phyloP scores from a whole-genome alignment of 2,888 invertebrate species.

The Drosophila crucigera region DNA sequence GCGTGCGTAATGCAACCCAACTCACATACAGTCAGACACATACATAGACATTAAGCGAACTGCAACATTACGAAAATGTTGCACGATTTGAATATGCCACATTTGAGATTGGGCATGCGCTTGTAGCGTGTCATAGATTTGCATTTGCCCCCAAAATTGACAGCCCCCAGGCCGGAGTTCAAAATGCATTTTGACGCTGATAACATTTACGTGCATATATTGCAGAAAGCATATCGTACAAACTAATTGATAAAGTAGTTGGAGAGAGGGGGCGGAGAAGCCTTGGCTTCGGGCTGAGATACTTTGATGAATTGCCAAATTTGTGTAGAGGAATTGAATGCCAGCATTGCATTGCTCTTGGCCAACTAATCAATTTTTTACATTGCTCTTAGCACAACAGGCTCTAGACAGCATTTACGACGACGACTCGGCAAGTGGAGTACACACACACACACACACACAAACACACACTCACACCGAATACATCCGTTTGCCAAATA shows the following conservation, averaged over 20 bases:
- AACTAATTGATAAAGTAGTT: conserved; percentile 42
- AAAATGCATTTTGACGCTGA: conserved; percentile 43
- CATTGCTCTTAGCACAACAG: conserved; percentile 32
- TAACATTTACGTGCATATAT: conserved; percentile 31
- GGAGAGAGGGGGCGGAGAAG: too few species aligned
- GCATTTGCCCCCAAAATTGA: conserved; percentile 37
- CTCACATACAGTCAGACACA: conserved; percentile 8
- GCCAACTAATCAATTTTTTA: conserved; percentile 56
- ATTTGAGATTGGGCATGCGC: conserved; percentile 70
- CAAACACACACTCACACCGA: neutral
- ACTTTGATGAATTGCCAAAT: conserved; percentile 17
- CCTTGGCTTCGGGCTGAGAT: neutral
- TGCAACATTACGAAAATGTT: conserved; percentile 50
- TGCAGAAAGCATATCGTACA: conserved; percentile 15
- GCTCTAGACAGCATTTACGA: conserved; percentile 22
- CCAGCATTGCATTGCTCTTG: conserved; percentile 33
- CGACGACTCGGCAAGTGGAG: conserved; percentile 22
- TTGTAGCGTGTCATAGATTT: conserved; percentile 48
- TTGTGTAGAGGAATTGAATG: conserved; percentile 5
- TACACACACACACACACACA: conserved; percentile 13
- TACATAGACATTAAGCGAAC: conserved; percentile 6
- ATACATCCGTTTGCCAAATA: conserved; percentile 67
- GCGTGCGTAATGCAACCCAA: conserved; percentile 38
- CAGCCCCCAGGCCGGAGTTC: conserved; percentile 15
- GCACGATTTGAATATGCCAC: conserved; percentile 65